These are phyloP conservation scores for Pycnomerus fuliginosus DNA, from an alignment of 2,888 invertebrate species.

Conservation along the genomic window DNA sequence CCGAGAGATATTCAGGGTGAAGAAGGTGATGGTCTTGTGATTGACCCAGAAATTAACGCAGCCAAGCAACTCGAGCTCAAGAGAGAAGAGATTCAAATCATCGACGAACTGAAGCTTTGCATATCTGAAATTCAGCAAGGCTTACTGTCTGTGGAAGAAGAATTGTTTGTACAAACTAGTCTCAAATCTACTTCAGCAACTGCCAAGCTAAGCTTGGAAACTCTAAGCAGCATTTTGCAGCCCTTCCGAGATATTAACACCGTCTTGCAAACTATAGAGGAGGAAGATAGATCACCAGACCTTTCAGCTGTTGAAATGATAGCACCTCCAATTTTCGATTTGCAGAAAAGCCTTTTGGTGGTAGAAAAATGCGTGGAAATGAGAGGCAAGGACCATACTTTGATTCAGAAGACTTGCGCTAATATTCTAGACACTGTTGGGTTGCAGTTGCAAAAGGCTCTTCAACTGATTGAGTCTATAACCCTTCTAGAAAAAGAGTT, in stretches of 20 bases:
- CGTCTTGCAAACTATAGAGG: slow-evolving; percentile 57
- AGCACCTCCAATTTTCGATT: slow-evolving; percentile 60
- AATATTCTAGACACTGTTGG: slow-evolving; percentile 65
- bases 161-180: slow-evolving; percentile 64
- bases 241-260: slow-evolving; percentile 66
- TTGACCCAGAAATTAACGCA: slow-evolving; percentile 54
- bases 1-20: slow-evolving; percentile 59
- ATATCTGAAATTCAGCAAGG: slow-evolving; percentile 58
- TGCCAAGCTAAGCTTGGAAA: slow-evolving; percentile 66
- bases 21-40: slow-evolving; percentile 59
- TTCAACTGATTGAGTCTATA: slow-evolving; percentile 58
- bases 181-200: slow-evolving; percentile 67
- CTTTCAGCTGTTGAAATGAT: slow-evolving; percentile 60
- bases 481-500: slow-evolving; percentile 54
- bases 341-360: slow-evolving; percentile 66
- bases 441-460: slow-evolving; percentile 57
- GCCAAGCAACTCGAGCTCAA: slow-evolving; percentile 52
- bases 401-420: slow-evolving; percentile 68
- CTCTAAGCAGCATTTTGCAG: slow-evolving; percentile 61
- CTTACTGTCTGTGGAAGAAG: slow-evolving; percentile 63
- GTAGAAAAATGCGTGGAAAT: slow-evolving; percentile 70
- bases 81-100: slow-evolving; percentile 41
- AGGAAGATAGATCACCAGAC: slow-evolving; percentile 53
- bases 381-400: slow-evolving; percentile 65
- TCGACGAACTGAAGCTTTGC: slow-evolving; percentile 44